A percentile compares a stretch with the other conserved stretches of the same genome.
Conservation (phyloP, 2,113 vertebrate genomes). For the Zapus hudsonius region DNA sequence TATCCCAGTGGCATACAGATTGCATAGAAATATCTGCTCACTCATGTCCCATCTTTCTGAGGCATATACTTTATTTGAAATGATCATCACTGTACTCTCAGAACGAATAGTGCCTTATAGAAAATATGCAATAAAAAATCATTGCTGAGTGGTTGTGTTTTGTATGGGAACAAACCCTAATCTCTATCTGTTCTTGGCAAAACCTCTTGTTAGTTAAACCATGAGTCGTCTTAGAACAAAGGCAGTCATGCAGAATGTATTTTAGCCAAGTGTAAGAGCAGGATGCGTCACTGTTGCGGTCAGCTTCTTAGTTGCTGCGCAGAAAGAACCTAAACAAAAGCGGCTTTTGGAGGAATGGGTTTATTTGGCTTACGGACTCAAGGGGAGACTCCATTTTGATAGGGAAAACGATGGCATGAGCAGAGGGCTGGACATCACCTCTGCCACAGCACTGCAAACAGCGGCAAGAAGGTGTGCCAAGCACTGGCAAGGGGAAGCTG, state of each 20-base stretch:
- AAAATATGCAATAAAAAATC: neutral
- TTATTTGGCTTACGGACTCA: too few relatives aligned
- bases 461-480: too few relatives aligned
- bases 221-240: neutral
- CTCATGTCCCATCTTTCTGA: neutral
- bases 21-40: neutral
- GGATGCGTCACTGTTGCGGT: neutral
- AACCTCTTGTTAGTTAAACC: neutral
- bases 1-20: neutral
- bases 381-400: too few relatives aligned
- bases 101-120: neutral
- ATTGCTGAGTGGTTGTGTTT: neutral
- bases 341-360: too few relatives aligned
- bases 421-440: too few relatives aligned
- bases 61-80: neutral
- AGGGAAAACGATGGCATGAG: too few relatives aligned
- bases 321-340: too few relatives aligned
- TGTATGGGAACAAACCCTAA: neutral
- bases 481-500: too few relatives aligned
- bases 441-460: too few relatives aligned
- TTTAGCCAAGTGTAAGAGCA: neutral
- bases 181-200: neutral
- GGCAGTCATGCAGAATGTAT: neutral
- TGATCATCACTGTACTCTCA: neutral
- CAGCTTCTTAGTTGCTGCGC: too few relatives aligned